phyloP scores from a whole-genome alignment of 2,888 invertebrate genomes.

The Philopedon plagiatum region DNA sequence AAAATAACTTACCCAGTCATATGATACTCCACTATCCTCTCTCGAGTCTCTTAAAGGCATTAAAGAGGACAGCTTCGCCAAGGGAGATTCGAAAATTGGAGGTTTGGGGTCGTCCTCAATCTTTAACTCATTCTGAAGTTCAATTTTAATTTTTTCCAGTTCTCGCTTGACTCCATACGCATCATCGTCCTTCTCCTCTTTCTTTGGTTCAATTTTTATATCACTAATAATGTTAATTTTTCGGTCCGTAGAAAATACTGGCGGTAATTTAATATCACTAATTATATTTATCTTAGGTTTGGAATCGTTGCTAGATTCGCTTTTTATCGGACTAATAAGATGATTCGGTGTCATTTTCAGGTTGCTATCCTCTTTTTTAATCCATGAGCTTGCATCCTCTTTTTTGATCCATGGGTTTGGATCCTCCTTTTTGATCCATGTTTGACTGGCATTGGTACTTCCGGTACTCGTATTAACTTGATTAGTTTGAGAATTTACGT shows the following conservation, averaged over 20 bases:
- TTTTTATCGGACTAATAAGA: constrained; percentile 58
- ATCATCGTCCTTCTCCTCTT: constrained; percentile 71
- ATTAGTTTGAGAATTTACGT: constrained; percentile 58
- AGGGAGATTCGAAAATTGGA: constrained; percentile 67
- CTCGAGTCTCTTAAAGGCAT: constrained; percentile 68
- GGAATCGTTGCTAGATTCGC: constrained; percentile 62
- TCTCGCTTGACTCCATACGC: constrained; percentile 70
- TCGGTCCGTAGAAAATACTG: constrained; percentile 60
- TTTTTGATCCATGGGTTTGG: too few relatives aligned
- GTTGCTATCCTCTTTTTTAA: constrained; percentile 63
- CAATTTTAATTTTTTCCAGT: constrained; percentile 67
- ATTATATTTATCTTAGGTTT: constrained; percentile 68
- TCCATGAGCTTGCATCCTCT: too few relatives aligned
- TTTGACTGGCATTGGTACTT: constrained; percentile 57
- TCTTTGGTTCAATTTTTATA: constrained; percentile 66
- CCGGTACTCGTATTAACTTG: constrained; percentile 58
- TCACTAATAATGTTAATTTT: constrained; percentile 67
- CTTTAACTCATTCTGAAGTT: constrained; percentile 62
- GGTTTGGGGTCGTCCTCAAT: constrained; percentile 41
- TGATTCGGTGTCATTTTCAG: constrained; percentile 51
- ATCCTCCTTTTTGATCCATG: constrained; percentile 66
- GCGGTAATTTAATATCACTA: constrained; percentile 67
- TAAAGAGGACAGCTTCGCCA: constrained; percentile 69
- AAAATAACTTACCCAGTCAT: constrained; percentile 80
- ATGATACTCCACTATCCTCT: constrained; percentile 87